Conservation (phyloP, 2,888 invertebrate genomes). For the Ophion ellenae region DNA sequence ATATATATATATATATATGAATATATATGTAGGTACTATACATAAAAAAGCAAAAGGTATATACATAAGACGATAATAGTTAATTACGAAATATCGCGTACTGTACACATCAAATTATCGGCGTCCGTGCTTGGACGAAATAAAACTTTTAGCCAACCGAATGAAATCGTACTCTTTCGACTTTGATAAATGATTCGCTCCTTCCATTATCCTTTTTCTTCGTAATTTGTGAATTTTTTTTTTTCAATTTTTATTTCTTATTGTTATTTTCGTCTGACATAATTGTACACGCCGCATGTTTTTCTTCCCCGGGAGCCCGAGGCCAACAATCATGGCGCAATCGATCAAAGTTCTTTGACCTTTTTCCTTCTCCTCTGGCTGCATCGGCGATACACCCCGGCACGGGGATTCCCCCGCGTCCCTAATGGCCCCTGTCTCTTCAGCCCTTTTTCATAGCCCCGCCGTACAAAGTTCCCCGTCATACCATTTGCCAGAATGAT, state of each 20-base stretch:
- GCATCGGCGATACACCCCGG: conserved; percentile 37
- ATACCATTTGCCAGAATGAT: conserved; percentile 23
- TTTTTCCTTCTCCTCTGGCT: conserved; percentile 31
- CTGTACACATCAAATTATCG: conserved; percentile 78
- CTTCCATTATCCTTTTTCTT: conserved; percentile 47
- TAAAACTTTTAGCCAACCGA: conserved; percentile 82
- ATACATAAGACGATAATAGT: conserved; percentile 75
- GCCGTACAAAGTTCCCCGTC: conserved; percentile 3
- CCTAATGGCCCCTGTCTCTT: conserved; percentile 48
- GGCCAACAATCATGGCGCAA: conserved; percentile 20
- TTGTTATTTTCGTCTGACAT: conserved; percentile 17
- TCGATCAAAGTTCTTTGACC: conserved; percentile 55
- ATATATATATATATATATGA: conserved; percentile 65
- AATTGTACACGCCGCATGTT: background rate
- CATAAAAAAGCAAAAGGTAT: conserved; percentile 66
- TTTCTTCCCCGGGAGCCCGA: background rate
- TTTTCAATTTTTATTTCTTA: background rate
- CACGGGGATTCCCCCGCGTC: conserved; percentile 25
- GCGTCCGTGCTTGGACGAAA: conserved; percentile 77
- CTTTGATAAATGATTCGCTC: conserved; percentile 47
- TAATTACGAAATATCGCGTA: conserved; percentile 70
- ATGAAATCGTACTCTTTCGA: conserved; percentile 27
- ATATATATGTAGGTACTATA: conserved; percentile 64
- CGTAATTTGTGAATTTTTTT: background rate
- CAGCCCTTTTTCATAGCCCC: conserved; percentile 16